Conservation (phyloP, 2,888 invertebrate genomes). For the Monoplex corrugatus region DNA sequence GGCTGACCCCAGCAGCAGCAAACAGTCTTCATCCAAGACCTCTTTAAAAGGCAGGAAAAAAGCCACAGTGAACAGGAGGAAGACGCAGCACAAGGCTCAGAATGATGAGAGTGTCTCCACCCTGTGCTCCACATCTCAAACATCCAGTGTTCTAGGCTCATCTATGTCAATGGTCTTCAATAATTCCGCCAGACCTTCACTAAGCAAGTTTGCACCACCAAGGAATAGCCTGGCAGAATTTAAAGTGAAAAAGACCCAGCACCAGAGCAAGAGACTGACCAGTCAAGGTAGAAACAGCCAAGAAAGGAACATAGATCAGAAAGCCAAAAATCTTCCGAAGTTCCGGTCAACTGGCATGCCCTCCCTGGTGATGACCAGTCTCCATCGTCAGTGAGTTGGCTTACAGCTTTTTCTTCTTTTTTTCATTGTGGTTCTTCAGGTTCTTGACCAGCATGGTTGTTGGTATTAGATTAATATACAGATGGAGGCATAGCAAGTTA, state of each 20-base stretch:
- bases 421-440: background rate
- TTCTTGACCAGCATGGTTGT: too few species aligned
- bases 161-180: constrained; percentile 46
- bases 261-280: background rate
- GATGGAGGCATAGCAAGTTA: too few species aligned
- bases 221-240: constrained; percentile 43
- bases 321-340: background rate
- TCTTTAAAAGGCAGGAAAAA: background rate
- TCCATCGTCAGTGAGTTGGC: constrained; percentile 54
- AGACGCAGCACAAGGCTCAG: background rate
- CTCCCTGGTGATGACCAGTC: constrained; percentile 57
- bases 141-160: constrained; percentile 36
- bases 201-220: background rate
- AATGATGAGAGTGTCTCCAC: background rate
- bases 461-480: too few species aligned
- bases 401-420: background rate
- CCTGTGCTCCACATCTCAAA: background rate
- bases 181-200: background rate
- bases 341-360: constrained; percentile 18
- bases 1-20: background rate
- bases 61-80: background rate
- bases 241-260: background rate
- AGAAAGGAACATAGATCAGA: background rate
- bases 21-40: background rate
- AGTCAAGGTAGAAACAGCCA: background rate